These are phyloP conservation scores for Hystrix brachyura DNA, from an alignment of 2,113 vertebrate genomes.

Conservation along the genomic window DNA sequence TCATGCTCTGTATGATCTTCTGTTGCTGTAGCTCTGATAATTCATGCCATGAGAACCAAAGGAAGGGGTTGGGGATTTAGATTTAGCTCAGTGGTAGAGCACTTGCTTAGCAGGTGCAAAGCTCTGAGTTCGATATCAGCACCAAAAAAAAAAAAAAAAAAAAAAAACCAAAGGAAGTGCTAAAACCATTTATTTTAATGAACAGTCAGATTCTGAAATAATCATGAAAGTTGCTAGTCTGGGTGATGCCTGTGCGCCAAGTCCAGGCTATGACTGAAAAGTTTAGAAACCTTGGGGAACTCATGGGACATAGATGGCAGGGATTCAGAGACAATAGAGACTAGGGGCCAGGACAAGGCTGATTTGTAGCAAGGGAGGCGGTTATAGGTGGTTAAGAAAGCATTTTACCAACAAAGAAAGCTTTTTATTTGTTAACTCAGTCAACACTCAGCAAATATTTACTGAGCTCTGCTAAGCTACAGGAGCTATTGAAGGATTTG, in stretches of 20 bases:
- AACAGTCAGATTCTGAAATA: neutral
- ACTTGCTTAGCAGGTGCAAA: too few relatives aligned
- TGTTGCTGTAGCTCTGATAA: neutral
- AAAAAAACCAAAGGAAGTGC: neutral
- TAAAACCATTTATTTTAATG: neutral
- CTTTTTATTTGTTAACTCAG: neutral
- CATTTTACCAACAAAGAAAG: neutral
- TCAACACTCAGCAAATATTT: constrained; percentile 49
- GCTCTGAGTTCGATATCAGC: too few relatives aligned
- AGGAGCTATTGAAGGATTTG: neutral
- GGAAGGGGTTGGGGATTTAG: neutral
- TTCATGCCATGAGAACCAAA: neutral
- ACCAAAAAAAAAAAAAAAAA: too few relatives aligned
- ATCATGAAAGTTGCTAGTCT: neutral
- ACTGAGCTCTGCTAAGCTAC: neutral
- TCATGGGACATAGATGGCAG: neutral
- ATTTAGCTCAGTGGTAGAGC: too few relatives aligned
- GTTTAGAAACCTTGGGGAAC: neutral
- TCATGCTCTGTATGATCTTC: neutral
- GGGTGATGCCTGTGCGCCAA: neutral
- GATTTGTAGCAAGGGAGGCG: neutral
- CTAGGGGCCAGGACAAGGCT: neutral
- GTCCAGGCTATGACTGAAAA: neutral
- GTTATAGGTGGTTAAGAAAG: neutral
- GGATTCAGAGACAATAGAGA: neutral